Percentiles rank a stretch among this genome's conserved stretches.
Conservation (phyloP, 2,797 vertebrate species). For the Synanceia verrucosa region DNA sequence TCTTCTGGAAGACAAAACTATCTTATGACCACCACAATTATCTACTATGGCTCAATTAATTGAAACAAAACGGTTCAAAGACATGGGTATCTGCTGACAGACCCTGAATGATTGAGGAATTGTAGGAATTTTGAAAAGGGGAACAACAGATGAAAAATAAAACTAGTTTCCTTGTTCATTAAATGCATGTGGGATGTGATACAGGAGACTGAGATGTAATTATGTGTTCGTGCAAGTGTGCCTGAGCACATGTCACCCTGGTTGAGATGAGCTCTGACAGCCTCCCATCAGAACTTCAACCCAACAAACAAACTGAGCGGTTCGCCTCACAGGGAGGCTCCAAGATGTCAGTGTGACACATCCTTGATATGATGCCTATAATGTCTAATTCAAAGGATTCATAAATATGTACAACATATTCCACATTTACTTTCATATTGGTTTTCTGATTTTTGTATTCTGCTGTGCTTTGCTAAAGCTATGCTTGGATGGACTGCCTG, state of each 20-base stretch:
- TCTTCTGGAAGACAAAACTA: neutral
- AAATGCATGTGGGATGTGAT: constrained; percentile 54
- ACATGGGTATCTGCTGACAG: neutral
- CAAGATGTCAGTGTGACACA: constrained; percentile 55
- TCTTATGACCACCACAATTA: neutral
- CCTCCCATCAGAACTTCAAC: constrained; percentile 52
- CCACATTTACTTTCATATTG: constrained; percentile 19
- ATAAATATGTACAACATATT: constrained; percentile 15
- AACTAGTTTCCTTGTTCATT: constrained; percentile 55
- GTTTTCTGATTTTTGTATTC: constrained; percentile 1
- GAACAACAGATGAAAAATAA: constrained; percentile 42
- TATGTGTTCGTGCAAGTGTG: constrained; percentile 65
- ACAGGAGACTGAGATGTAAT: constrained; percentile 64
- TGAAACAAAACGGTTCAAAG: neutral
- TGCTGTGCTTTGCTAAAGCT: constrained; percentile 6
- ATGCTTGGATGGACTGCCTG: neutral
- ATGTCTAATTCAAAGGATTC: constrained; percentile 26
- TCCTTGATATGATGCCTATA: constrained; percentile 48
- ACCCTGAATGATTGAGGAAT: constrained; percentile 23
- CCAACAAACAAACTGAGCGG: constrained; percentile 54
- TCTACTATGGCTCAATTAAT: neutral
- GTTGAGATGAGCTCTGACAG: constrained; percentile 71
- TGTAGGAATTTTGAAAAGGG: constrained; percentile 5
- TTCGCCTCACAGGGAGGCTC: constrained; percentile 55
- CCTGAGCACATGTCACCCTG: constrained; percentile 63